These are phyloP conservation scores for Labeo rohita DNA, from an alignment of 2,113 vertebrate genomes.

Conservation along the genomic window DNA sequence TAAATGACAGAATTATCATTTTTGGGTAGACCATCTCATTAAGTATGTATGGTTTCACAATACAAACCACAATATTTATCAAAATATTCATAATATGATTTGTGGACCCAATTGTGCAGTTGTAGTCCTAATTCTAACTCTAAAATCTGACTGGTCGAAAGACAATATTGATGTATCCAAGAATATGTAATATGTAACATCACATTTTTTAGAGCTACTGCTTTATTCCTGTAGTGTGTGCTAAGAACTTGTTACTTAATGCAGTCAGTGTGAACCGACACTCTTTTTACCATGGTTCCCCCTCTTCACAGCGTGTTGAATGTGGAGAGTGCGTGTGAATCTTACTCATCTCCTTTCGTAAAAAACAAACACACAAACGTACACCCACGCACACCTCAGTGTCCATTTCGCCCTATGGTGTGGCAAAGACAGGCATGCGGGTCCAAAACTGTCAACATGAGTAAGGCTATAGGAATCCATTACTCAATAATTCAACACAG, in stretches of 20 bases:
- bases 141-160: background rate
- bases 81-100: background rate
- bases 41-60: background rate
- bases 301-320: constrained; percentile 44
- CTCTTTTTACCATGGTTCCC: constrained; percentile 12
- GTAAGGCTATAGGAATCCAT: constrained; percentile 53
- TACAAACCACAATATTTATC: background rate
- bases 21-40: background rate
- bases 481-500: constrained; percentile 56
- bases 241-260: constrained; percentile 20
- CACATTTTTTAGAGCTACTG: too few species aligned
- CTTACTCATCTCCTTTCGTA: constrained; percentile 47
- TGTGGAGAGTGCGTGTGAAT: constrained; percentile 54
- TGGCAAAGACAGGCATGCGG: constrained; percentile 26
- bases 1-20: background rate
- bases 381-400: constrained; percentile 28
- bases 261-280: constrained; percentile 22
- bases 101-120: background rate
- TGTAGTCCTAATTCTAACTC: background rate
- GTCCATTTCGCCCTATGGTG: background rate
- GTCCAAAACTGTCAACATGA: constrained; percentile 57
- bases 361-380: constrained; percentile 23
- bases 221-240: background rate
- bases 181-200: too few species aligned
- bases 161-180: too few species aligned